These are phyloP conservation scores for Aelia acuminata DNA, from an alignment of 2,888 invertebrate genomes.

Conservation along the genomic window DNA sequence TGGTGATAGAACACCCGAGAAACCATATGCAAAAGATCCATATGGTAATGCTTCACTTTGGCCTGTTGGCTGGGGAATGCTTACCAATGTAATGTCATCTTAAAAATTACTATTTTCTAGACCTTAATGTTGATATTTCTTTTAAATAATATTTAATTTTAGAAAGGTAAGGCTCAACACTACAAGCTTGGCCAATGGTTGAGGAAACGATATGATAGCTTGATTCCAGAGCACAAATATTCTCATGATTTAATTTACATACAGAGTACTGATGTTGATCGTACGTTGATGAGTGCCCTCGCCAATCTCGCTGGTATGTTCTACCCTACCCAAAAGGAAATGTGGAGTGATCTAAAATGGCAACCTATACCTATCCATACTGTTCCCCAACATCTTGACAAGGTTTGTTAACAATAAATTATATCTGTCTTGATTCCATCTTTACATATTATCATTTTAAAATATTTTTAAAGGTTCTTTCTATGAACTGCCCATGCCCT, in stretches of 20 bases:
- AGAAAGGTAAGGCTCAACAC: conserved; percentile 78
- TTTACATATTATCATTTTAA: neutral
- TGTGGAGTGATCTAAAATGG: conserved; percentile 78
- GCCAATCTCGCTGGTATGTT: conserved; percentile 81
- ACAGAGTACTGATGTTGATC: conserved; percentile 80
- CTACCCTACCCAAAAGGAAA: conserved; percentile 73
- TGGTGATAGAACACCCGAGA: conserved; percentile 89
- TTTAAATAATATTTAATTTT: conserved; percentile 63
- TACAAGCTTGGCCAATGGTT: conserved; percentile 78
- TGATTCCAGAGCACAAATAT: conserved; percentile 55
- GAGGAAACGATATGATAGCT: conserved; percentile 74
- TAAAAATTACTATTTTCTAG: conserved; percentile 67
- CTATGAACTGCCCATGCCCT: conserved; percentile 56
- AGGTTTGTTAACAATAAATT: conserved; percentile 68
- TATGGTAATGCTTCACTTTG: conserved; percentile 80
- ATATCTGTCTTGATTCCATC: neutral
- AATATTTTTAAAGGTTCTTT: conserved; percentile 52
- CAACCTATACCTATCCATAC: conserved; percentile 84
- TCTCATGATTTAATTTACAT: conserved; percentile 72
- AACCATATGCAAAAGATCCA: conserved; percentile 87
- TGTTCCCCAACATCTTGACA: conserved; percentile 76
- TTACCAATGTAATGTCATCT: conserved; percentile 79
- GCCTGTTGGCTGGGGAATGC: conserved; percentile 89
- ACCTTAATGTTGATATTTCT: neutral
- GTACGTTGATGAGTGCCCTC: conserved; percentile 82